Evolutionary conservation across 2,113 vertebrate species (phyloP), one percentile per base, ranked within the genome.

Genomic region (Corvus hawaiiensis): DNA sequence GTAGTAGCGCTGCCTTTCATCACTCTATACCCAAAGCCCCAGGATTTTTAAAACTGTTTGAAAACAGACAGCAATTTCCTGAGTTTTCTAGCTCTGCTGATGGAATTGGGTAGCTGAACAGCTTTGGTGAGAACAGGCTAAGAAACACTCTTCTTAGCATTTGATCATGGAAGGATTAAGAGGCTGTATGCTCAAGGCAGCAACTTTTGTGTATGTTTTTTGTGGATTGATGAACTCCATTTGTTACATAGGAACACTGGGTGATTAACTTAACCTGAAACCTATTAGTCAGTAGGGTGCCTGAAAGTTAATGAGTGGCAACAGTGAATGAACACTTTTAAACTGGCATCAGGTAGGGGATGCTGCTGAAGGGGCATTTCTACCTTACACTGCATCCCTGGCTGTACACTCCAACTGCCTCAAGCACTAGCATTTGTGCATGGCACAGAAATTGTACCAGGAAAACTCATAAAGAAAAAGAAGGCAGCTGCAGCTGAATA

Each of bases 211-310:
- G 19, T 9, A 35, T 44, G 3, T 0, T 44, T 78, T 61, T 14
- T 5, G 2, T 7, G 6, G 3, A 23, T 51, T 0, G 8, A 32
- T 63, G 37, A 84, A 74, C 5, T 61, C 8, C 9, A 12, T 49
- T 73, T 84, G 19, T 87, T 77, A 28, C 27, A n/a, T 3, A 52
- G 51, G 19, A 77, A 35, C 39, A 28, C 8, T 11, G 32, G 9
- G 8, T 44, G 24, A 64, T 62, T 69, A 69, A 73, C 16, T 55
- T 75, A 37, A 63, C 33, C 7, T 58, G 37, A 48, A 73, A 26
- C 4, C 16, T 1, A 0, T 12, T 58, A 51, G 13, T 59, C 68
- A 61, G 41, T 7, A 81, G 10, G 13, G 13, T 2, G 1, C n/a
- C 77, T 71, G 17, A 35, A 84, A 80, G 18, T 61, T 91, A 77